These are phyloP conservation scores for Panagrolaimus sp. DNA, from an alignment of 1,140 invertebrate species.

Conservation along the genomic window DNA sequence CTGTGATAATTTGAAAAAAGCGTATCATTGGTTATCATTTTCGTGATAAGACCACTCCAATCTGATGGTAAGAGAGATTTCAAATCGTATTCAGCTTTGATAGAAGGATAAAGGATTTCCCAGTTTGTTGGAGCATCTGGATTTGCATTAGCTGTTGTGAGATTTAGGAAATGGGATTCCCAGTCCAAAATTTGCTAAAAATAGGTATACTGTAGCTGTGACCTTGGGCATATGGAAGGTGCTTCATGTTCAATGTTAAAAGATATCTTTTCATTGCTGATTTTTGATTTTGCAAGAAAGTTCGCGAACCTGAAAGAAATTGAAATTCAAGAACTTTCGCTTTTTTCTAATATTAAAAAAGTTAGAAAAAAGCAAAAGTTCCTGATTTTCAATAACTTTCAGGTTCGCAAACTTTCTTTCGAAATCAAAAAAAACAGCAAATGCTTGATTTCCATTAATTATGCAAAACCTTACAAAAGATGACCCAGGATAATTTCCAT, in stretches of 20 bases:
- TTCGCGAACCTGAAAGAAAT: too few species aligned
- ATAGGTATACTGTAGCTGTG: constrained; percentile 21
- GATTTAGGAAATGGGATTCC: constrained; percentile 45
- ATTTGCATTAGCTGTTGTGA: constrained; percentile 41
- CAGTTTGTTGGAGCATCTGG: constrained; percentile 35
- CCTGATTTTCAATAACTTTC: too few species aligned
- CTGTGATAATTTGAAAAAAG: neutral
- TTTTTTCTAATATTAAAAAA: too few species aligned
- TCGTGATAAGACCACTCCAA: constrained; percentile 24
- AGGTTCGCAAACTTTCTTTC: too few species aligned
- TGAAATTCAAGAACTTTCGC: too few species aligned
- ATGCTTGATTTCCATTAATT: too few species aligned
- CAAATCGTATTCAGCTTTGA: constrained; percentile 32
- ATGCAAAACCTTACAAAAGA: constrained; percentile 26
- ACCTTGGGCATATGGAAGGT: neutral
- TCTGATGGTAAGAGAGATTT: constrained; percentile 24
- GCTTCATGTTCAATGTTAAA: neutral
- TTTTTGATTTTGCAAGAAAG: too few species aligned
- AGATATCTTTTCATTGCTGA: neutral
- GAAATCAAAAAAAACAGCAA: too few species aligned
- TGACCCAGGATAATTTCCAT: constrained; percentile 66
- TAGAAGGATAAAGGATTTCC: constrained; percentile 29
- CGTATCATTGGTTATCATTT: neutral
- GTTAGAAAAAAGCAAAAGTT: neutral
- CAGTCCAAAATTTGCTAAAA: constrained; percentile 47